Conservation (phyloP, 1,140 invertebrate genomes). For the Drosophila dunni region DNA sequence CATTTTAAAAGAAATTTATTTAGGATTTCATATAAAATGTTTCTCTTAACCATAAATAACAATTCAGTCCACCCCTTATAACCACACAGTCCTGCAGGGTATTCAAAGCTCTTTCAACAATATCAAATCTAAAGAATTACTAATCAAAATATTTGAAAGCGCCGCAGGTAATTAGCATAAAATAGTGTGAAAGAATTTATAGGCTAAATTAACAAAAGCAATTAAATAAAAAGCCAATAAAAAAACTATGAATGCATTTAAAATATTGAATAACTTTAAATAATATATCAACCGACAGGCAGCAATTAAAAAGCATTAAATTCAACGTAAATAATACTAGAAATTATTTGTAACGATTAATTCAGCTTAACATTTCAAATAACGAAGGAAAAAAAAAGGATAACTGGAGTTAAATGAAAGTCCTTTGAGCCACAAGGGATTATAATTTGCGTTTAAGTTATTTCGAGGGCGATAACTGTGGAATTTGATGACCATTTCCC, state of each 20-base stretch:
- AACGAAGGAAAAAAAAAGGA: not conserved
- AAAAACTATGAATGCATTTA: not conserved
- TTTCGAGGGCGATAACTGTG: conserved; percentile 23
- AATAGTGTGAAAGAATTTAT: conserved; percentile 3
- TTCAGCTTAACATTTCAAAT: too few relatives aligned
- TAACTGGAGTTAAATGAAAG: conserved; percentile 10
- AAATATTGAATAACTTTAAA: conserved; percentile 4
- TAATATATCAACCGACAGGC: not conserved
- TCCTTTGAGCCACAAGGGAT: conserved; percentile 14
- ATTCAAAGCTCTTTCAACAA: not conserved
- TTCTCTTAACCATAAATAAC: not conserved
- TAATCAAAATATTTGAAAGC: conserved; percentile 13
- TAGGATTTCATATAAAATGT: too few relatives aligned
- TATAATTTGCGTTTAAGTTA: conserved; percentile 37
- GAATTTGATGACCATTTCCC: conserved; percentile 9
- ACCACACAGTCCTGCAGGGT: not conserved
- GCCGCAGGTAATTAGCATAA: conserved; percentile 10
- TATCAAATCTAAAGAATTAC: not conserved
- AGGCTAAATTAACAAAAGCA: not conserved
- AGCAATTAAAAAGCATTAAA: not conserved
- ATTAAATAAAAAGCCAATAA: too few relatives aligned
- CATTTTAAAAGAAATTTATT: too few relatives aligned
- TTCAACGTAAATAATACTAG: not conserved
- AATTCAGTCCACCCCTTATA: too few relatives aligned
- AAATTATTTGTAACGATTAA: not conserved